These are phyloP conservation scores for Petrocephalus zakoni DNA, from an alignment of 2,113 vertebrate genomes.

Conservation along the genomic window DNA sequence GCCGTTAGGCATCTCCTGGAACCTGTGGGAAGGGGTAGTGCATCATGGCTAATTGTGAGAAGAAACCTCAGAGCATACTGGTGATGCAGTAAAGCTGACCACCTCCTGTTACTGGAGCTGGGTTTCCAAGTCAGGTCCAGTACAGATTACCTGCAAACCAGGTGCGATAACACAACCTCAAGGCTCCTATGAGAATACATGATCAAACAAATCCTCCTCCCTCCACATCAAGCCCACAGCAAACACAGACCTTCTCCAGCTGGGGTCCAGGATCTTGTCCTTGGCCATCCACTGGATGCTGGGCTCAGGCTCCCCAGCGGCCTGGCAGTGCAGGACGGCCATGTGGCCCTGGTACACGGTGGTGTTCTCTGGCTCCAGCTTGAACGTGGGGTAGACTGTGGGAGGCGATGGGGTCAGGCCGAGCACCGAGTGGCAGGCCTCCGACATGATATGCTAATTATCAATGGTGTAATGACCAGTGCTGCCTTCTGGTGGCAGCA, in stretches of 20 bases:
- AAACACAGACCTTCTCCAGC: constrained; percentile 65
- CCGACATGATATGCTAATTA: not conserved
- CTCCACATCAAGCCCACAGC: not conserved
- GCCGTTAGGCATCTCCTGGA: constrained; percentile 88
- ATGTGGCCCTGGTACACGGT: constrained; percentile 94
- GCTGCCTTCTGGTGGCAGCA: not conserved
- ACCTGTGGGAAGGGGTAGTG: constrained; percentile 55
- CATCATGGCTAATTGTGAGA: not conserved
- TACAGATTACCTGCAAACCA: not conserved
- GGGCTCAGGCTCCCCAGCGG: constrained; percentile 78
- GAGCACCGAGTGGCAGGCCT: not conserved
- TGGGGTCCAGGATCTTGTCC: constrained; percentile 75
- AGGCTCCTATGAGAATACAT: not conserved
- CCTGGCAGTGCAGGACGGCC: constrained; percentile 92
- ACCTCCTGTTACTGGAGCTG: not conserved
- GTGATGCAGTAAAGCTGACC: not conserved
- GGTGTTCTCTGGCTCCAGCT: constrained; percentile 79
- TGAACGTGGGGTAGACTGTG: constrained; percentile 84
- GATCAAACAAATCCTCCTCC: not conserved
- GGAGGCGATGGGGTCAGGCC: not conserved
- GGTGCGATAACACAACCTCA: not conserved
- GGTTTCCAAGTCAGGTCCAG: not conserved
- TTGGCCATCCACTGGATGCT: constrained; percentile 92
- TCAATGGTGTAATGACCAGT: not conserved
- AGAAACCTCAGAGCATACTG: not conserved